Conservation (phyloP, 2,888 invertebrate genomes). For the Conchocele bisecta region DNA sequence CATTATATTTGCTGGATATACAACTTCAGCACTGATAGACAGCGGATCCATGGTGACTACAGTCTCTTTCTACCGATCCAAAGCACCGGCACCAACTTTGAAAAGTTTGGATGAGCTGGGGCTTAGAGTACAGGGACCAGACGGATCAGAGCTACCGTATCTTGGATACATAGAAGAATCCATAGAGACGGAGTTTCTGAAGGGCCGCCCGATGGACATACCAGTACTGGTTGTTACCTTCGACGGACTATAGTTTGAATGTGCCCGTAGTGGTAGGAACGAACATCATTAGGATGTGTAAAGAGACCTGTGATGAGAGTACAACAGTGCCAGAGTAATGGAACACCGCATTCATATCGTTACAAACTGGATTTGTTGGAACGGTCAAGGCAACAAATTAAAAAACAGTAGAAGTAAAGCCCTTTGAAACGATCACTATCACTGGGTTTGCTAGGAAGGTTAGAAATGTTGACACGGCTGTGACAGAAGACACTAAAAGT, state of each 20-base stretch:
- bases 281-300: not conserved
- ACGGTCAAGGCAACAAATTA: slow-evolving; percentile 18
- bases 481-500: slow-evolving; percentile 4
- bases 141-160: slow-evolving; percentile 5
- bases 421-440: slow-evolving; percentile 12
- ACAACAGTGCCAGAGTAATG: not conserved
- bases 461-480: not conserved
- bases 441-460: slow-evolving; percentile 2
- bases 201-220: not conserved
- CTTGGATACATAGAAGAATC: slow-evolving; percentile 8
- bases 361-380: not conserved
- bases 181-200: not conserved
- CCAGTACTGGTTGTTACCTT: not conserved
- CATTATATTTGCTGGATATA: not conserved
- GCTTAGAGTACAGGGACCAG: not conserved
- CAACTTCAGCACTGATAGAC: slow-evolving; percentile 11
- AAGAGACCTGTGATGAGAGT: not conserved
- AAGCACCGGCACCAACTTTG: not conserved
- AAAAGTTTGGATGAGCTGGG: not conserved
- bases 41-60: slow-evolving; percentile 20
- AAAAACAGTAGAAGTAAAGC: not conserved
- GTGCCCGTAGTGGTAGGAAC: slow-evolving; percentile 12
- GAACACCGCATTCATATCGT: not conserved
- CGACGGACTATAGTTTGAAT: not conserved
- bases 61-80: not conserved